Base-by-base conservation (phyloP, 2,113 vertebrate species). In the Thinocorus orbignyianus region DNA sequence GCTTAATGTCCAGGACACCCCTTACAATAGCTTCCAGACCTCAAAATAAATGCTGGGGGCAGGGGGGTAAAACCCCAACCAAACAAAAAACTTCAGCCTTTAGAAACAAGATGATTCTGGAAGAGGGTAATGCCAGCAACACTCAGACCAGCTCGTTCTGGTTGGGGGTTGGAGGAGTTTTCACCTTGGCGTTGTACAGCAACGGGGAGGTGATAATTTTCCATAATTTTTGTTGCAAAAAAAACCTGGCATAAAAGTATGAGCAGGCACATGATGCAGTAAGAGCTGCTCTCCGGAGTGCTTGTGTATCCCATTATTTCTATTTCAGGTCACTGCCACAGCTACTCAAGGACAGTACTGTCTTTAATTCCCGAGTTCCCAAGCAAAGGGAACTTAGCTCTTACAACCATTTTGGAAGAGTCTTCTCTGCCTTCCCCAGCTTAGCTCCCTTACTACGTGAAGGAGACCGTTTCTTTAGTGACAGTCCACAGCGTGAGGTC, bases 251-350 rank as follows among this genome's bases (percentile, higher is more conserved):
- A 54, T 92, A 68, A 57, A 92, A 90, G 87, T 79, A 17, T 52
- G 70, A 95, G 86, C 84, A 92, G 84, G 84, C 94, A 92, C 80
- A 91, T 95, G 96, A 97, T 87, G 90, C 89, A 60, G 69, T 35
- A 41, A 9, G 91, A 91, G 78, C 86, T 76, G 86, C 89, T 95
- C 89, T 96, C 91, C 1, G 0, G 86, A 81, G 93, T 72, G 73
- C 89, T 91, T 19, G 66, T 89, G 70, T 91, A 96, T 91, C 89
- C 94, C 57, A 19, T 89, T 89, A 92, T 65, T 95, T 91, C 91
- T 95, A 85, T 95, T 96, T 94, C 89, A 95, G 90, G 95, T 95
- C 94, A 85, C 81, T 84, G 90, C 51, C 93, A 94, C 84, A 91
- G 81, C 95, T 90, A 37, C 73, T 93, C 93, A 96, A 97, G 95